A percentile compares a stretch with the other conserved stretches of the same genome.
Evolutionary conservation across 1,140 invertebrate species (phyloP).

Genomic region (Zaprionus nigranus): DNA sequence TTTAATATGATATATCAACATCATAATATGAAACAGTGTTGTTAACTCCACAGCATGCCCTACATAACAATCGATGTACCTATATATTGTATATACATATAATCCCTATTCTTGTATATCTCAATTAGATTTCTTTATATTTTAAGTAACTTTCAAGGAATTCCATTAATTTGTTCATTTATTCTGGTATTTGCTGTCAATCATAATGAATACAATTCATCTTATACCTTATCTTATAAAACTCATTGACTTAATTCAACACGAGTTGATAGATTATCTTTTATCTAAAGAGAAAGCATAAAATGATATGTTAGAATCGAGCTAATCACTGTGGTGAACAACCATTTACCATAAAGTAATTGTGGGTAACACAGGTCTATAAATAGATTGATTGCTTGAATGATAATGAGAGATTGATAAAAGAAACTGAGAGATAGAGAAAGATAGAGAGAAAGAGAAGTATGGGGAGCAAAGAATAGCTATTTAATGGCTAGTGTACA

Average conservation of each 20-base stretch:
- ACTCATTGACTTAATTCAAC: no score
- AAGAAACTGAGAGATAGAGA: background rate
- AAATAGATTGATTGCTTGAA: background rate
- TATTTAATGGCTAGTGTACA: background rate
- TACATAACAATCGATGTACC: no score
- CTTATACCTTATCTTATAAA: background rate
- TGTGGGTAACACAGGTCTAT: background rate
- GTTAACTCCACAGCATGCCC: no score
- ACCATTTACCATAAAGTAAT: background rate
- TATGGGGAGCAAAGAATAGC: background rate
- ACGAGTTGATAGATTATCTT: background rate
- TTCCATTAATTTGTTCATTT: no score
- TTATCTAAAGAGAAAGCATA: background rate
- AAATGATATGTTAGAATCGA: constrained; percentile 6
- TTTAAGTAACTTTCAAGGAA: no score
- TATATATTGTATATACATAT: background rate
- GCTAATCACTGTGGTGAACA: background rate
- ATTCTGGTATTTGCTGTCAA: no score
- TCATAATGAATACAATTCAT: no score
- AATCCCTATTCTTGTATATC: background rate
- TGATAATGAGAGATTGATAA: background rate
- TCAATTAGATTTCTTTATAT: background rate
- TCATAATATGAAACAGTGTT: no score
- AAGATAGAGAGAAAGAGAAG: background rate
- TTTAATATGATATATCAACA: no score